Percentiles rank a stretch among this genome's conserved stretches.
These are phyloP conservation scores for Pleuronectes platessa DNA, from an alignment of 2,113 vertebrate genomes.

Conservation along the genomic window DNA sequence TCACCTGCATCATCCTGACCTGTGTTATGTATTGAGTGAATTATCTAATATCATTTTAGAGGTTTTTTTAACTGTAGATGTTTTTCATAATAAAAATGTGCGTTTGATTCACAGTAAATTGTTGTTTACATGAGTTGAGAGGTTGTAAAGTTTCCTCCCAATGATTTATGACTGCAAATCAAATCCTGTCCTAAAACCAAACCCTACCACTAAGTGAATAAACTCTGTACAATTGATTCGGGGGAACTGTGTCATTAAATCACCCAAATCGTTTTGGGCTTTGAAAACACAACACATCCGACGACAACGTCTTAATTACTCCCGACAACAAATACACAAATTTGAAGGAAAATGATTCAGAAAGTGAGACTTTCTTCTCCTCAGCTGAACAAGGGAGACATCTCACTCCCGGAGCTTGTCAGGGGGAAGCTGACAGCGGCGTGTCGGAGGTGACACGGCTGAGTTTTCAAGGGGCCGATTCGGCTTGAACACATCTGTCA, in stretches of 20 bases:
- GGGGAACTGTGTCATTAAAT: slow-evolving; percentile 37
- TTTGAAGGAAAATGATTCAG: slow-evolving; percentile 26
- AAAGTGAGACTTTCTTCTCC: slow-evolving; percentile 43
- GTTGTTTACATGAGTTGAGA: background rate
- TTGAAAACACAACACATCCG: slow-evolving; percentile 40
- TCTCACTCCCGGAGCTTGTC: slow-evolving; percentile 60
- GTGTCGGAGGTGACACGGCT: slow-evolving; percentile 71
- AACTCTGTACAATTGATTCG: background rate
- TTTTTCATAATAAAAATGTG: no score
- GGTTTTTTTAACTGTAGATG: no score
- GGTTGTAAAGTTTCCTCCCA: no score
- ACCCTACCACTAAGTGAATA: no score
- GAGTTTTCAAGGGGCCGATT: slow-evolving; percentile 56
- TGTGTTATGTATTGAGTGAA: no score
- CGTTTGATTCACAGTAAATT: background rate
- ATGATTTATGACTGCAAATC: background rate
- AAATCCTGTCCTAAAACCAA: background rate
- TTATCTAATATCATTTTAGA: no score
- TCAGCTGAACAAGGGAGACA: slow-evolving; percentile 45
- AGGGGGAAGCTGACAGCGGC: slow-evolving; percentile 63
- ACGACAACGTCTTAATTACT: slow-evolving; percentile 46
- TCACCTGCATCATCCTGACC: no score
- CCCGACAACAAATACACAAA: slow-evolving; percentile 38
- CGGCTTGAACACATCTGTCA: slow-evolving; percentile 75
- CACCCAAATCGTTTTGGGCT: slow-evolving; percentile 41